phyloP scores from a whole-genome alignment of 1,140 invertebrate genomes.

The Pseudomyrmex gracilis region DNA sequence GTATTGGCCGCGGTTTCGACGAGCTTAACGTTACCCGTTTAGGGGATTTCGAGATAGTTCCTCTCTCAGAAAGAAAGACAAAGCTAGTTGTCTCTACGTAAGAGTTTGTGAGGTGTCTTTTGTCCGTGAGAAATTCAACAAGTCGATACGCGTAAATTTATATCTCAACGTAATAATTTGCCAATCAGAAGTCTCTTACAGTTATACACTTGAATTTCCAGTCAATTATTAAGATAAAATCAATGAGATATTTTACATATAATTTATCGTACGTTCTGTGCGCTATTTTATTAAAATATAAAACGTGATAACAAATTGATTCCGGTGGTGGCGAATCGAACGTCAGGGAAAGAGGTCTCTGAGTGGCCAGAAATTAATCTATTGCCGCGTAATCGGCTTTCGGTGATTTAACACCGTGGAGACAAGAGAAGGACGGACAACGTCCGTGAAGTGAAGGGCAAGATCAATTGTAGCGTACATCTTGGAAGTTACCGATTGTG shows the following conservation, averaged over 20 bases:
- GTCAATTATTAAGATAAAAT: neutral
- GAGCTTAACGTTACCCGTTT: conserved; percentile 77
- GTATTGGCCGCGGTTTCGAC: conserved; percentile 81
- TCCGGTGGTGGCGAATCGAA: neutral
- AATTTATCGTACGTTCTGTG: neutral
- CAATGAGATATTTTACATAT: too few species aligned
- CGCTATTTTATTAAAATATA: neutral
- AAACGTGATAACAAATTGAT: conserved; percentile 27
- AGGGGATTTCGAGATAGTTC: conserved; percentile 63
- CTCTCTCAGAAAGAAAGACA: conserved; percentile 15
- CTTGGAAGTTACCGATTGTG: neutral
- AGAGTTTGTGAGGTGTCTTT: neutral
- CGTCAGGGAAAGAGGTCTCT: conserved; percentile 9
- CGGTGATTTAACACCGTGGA: conserved; percentile 77
- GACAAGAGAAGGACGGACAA: conserved; percentile 73
- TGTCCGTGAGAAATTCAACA: conserved; percentile 59
- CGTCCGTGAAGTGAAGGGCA: conserved; percentile 63
- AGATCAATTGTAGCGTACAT: conserved; percentile 22
- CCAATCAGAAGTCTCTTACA: neutral
- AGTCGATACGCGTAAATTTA: conserved; percentile 38
- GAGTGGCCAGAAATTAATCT: conserved; percentile 82
- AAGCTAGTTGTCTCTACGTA: conserved; percentile 2
- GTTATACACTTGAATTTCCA: neutral
- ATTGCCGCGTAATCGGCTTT: conserved; percentile 83
- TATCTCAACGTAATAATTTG: conserved; percentile 25